Percentiles rank a stretch among this genome's conserved stretches.
phyloP scores from a whole-genome alignment of 2,888 invertebrate species.

The Tinea pellionella region DNA sequence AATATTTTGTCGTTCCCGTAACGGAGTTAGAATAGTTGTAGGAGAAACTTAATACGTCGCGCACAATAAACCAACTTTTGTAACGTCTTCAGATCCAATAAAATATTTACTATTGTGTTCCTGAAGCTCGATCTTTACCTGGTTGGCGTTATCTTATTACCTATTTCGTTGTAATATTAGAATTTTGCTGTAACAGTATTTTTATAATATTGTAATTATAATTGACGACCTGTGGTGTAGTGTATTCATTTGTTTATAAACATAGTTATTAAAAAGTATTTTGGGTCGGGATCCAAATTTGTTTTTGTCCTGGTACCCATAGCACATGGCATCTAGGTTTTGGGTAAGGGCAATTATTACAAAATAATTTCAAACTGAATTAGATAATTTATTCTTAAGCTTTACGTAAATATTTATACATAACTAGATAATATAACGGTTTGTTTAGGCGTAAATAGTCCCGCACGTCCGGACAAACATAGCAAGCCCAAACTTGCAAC shows the following conservation, averaged over 20 bases:
- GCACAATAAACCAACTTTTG: slow-evolving; percentile 19
- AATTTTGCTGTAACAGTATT: background rate
- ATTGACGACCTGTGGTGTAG: too few species aligned
- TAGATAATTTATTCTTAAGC: background rate
- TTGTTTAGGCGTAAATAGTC: slow-evolving; percentile 40
- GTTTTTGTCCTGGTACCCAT: too few species aligned
- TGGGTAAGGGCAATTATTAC: too few species aligned
- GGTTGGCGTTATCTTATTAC: background rate
- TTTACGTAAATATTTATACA: background rate
- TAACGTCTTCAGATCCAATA: slow-evolving; percentile 17
- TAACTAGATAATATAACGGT: slow-evolving; percentile 25
- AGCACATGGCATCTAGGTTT: too few species aligned
- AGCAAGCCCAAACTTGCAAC: slow-evolving; percentile 49
- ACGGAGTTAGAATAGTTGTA: background rate
- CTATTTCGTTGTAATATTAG: background rate
- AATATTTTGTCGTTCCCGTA: background rate
- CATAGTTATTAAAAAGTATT: too few species aligned
- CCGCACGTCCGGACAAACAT: slow-evolving; percentile 65
- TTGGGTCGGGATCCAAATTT: too few species aligned
- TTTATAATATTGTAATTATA: too few species aligned
- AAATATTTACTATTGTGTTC: slow-evolving; percentile 16
- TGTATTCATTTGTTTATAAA: too few species aligned
- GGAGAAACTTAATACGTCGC: slow-evolving; percentile 17
- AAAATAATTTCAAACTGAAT: too few species aligned
- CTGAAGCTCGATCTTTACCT: slow-evolving; percentile 3